A percentile compares a stretch with the other conserved stretches of the same genome.
These are phyloP conservation scores for Hemicordylus capensis DNA, from an alignment of 2,113 vertebrate species.

Conservation along the genomic window DNA sequence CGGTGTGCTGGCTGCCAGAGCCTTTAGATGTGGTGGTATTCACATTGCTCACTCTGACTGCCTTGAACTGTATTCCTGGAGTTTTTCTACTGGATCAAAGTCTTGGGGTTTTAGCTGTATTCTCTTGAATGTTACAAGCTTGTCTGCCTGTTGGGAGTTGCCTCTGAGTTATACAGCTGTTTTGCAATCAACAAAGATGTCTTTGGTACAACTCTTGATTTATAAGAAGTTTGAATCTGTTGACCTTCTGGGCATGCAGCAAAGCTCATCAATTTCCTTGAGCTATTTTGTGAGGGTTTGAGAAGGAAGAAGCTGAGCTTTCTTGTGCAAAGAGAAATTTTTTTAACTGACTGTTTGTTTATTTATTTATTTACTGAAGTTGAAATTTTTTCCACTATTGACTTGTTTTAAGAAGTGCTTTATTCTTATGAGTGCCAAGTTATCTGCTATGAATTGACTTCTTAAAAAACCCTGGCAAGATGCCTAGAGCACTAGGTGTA, in stretches of 20 bases:
- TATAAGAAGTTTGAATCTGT: conserved; percentile 23
- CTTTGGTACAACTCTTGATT: conserved; percentile 12
- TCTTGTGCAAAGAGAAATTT: too few relatives aligned
- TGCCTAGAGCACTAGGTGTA: conserved; percentile 1
- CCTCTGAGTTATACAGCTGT: conserved; percentile 11
- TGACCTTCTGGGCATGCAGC: conserved; percentile 17
- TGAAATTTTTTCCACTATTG: background rate
- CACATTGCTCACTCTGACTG: background rate
- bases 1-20: background rate
- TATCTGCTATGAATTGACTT: background rate
- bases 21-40: background rate
- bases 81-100: background rate
- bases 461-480: background rate
- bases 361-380: conserved; percentile 15
- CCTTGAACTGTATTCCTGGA: background rate
- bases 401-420: conserved; percentile 1
- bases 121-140: background rate
- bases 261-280: conserved; percentile 9
- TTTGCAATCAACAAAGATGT: conserved; percentile 13
- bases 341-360: too few relatives aligned
- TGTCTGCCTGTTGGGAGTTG: background rate
- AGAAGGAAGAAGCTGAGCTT: background rate
- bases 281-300: background rate
- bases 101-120: background rate
- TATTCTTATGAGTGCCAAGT: conserved; percentile 1